phyloP scores from a whole-genome alignment of 2,888 invertebrate genomes.

The Candidula unifasciata region DNA sequence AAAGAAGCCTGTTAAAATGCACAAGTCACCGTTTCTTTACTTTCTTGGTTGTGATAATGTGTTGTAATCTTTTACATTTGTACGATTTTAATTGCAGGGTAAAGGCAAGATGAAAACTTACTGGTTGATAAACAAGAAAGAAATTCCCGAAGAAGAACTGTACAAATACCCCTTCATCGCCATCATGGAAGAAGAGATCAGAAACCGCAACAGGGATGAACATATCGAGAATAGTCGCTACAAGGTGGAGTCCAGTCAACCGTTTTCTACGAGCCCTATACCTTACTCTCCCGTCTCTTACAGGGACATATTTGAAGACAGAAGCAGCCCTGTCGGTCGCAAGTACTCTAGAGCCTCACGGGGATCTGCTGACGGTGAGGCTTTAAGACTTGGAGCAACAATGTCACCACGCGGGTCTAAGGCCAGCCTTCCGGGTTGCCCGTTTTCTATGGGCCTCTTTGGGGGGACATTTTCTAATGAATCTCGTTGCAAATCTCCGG shows the following conservation, averaged over 20 bases:
- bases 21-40: background rate
- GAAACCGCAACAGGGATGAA: conserved; percentile 47
- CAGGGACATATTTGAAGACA: conserved; percentile 59
- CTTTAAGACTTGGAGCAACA: background rate
- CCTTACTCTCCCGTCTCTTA: conserved; percentile 69
- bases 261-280: conserved; percentile 51
- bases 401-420: conserved; percentile 34
- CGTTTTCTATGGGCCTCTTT: conserved; percentile 41
- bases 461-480: background rate
- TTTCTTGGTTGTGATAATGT: background rate
- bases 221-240: conserved; percentile 29
- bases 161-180: conserved; percentile 62
- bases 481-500: background rate
- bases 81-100: conserved; percentile 62
- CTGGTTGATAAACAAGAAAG: conserved; percentile 65
- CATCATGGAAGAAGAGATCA: conserved; percentile 61
- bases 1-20: no score
- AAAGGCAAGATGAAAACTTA: conserved; percentile 71
- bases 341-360: conserved; percentile 9
- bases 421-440: conserved; percentile 29
- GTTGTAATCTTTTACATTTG: background rate
- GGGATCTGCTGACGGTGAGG: background rate
- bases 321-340: background rate
- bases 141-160: conserved; percentile 45
- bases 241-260: conserved; percentile 40